Conservation (phyloP, 2,797 vertebrate genomes). For the Mionectes olivaceus region DNA sequence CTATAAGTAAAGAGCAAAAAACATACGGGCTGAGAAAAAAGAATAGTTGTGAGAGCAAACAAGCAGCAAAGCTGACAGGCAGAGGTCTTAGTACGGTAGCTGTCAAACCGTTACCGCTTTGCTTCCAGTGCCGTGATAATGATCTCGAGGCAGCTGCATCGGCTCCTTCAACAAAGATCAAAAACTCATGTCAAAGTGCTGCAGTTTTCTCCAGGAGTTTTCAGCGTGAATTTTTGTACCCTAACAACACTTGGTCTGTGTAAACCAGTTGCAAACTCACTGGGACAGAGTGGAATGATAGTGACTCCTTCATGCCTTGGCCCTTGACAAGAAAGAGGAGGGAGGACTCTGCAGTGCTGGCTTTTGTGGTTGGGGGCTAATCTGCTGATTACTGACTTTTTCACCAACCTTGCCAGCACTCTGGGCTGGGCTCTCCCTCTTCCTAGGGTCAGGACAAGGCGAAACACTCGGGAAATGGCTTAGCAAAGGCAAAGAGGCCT, state of each 20-base stretch:
- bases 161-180: neutral
- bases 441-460: constrained; percentile 53
- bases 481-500: constrained; percentile 51
- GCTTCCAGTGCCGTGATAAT: neutral
- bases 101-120: neutral
- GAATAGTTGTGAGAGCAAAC: neutral
- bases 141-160: neutral
- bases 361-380: neutral
- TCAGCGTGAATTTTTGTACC: neutral
- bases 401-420: constrained; percentile 7
- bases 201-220: neutral
- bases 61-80: neutral
- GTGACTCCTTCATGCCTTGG: accelerated
- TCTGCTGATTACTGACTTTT: neutral
- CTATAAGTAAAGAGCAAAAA: neutral
- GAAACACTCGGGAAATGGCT: constrained; percentile 70
- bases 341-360: neutral
- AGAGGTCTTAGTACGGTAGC: neutral
- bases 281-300: accelerated
- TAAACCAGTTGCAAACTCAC: neutral
- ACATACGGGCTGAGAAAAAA: neutral
- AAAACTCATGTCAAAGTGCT: neutral
- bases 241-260: neutral
- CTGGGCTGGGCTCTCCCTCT: constrained; percentile 33
- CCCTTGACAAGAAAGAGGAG: neutral